These are phyloP conservation scores for Pelodiscus sinensis DNA, from an alignment of 2,113 vertebrate species.

Conservation along the genomic window DNA sequence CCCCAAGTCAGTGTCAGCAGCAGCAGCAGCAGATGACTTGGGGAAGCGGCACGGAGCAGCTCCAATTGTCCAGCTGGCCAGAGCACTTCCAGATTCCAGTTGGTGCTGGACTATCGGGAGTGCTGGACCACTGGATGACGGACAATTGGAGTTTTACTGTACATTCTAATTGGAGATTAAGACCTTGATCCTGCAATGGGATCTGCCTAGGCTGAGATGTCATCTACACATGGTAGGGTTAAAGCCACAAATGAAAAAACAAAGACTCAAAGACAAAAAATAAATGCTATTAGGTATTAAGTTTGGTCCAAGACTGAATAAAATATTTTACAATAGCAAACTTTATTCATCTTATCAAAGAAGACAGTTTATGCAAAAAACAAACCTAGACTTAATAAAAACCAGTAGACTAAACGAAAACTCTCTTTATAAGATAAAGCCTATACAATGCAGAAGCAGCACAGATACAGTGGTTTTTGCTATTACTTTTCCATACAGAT, in stretches of 20 bases:
- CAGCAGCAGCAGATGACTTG: too few species aligned
- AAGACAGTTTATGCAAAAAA: not conserved
- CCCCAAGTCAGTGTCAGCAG: too few species aligned
- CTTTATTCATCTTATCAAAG: not conserved
- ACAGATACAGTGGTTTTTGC: rapidly evolving
- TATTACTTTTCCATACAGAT: not conserved
- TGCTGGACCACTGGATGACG: too few species aligned
- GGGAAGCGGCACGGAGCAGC: too few species aligned
- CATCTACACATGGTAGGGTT: not conserved
- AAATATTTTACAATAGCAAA: not conserved
- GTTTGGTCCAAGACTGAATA: not conserved
- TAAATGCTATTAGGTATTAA: not conserved
- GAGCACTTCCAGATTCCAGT: too few species aligned
- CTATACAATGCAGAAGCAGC: not conserved
- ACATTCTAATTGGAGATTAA: not conserved
- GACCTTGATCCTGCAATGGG: not conserved
- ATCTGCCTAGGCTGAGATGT: not conserved
- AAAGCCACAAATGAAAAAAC: constrained; percentile 26
- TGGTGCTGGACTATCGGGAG: too few species aligned
- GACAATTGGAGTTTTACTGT: too few species aligned
- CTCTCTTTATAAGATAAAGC: not conserved
- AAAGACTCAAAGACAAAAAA: not conserved
- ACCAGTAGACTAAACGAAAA: not conserved
- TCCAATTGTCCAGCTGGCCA: too few species aligned
- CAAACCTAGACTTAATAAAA: not conserved